Evolutionary conservation across 2,113 vertebrate genomes (phyloP), one percentile per base, ranked within the genome.

Genomic region (Carassius auratus): DNA sequence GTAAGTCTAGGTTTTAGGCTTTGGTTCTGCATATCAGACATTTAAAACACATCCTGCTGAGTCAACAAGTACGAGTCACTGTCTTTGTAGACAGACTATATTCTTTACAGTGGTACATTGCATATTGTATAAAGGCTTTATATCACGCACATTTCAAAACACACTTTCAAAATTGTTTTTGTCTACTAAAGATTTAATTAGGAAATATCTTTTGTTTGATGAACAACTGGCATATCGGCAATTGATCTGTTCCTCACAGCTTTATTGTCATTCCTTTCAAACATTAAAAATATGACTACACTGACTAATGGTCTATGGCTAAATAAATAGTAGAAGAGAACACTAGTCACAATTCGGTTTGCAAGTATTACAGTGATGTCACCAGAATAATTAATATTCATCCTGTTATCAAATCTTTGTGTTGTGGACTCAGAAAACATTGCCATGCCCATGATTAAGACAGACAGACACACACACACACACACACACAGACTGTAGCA

Each of bases 371-470:
- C 4, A 66, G 4, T 81, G 38, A 81, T 78, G 52, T 57, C 50
- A 78, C 21, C 33, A n/a, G 50, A 33, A 61, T 66, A 17, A 81
- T 68, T 64, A 48, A 26, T 80, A 64, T 48, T 81, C 62, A 68
- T 68, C 79, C 62, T 81, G 61, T 81, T 81, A 68, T 15, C 15
- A 30, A 81, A 81, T 62, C 62, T 64, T 4, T 3, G 23, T 50
- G 61, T 81, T 52, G 62, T 81, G 45, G n/a, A 62, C 57, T 36
- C 4, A 23, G 21, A 85, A 68, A 77, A 45, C 3, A 6, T 64
- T 55, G 50, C 55, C 62, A 80, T 69, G 78, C 76, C 77, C 66
- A 81, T 36, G 38, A 78, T 81, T 81, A 77, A 2, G 7, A 59
- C 19, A 59, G 8, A 50, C 48, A 50, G 3, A 48, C 45, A 48